phyloP scores from a whole-genome alignment of 2,888 invertebrate genomes.

The Arctia plantaginis region DNA sequence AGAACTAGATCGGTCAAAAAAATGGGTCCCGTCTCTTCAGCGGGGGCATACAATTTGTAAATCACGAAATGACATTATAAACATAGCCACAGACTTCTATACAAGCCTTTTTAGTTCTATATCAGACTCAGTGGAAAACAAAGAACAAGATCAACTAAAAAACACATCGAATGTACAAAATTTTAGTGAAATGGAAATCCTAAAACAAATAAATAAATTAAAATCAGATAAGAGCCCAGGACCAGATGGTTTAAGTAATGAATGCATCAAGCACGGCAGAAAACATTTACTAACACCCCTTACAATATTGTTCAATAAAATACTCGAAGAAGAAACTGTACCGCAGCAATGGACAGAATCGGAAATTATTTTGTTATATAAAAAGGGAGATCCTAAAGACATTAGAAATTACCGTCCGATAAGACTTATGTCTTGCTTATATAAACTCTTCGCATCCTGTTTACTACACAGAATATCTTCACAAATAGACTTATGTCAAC shows the following conservation, averaged over 20 bases:
- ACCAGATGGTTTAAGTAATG: conserved; percentile 1
- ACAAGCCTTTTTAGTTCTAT: neutral
- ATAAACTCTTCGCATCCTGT: too few species aligned
- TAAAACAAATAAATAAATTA: conserved; percentile 1
- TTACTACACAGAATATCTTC: too few species aligned
- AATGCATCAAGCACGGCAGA: neutral
- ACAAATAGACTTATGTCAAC: too few species aligned
- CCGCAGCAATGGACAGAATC: too few species aligned
- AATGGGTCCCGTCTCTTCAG: conserved; percentile 2
- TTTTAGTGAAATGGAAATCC: neutral
- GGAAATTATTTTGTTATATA: too few species aligned
- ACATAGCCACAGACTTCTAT: neutral
- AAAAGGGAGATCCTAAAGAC: too few species aligned
- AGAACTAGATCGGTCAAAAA: neutral
- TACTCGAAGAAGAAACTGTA: too few species aligned
- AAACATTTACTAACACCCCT: neutral
- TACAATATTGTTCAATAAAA: neutral
- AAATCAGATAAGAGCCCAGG: too few species aligned
- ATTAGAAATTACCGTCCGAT: neutral
- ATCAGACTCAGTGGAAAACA: neutral
- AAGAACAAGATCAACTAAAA: too few species aligned
- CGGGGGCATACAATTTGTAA: neutral
- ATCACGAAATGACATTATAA: neutral
- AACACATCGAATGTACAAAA: neutral
- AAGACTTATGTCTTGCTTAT: conserved; percentile 1